A percentile compares a stretch with the other conserved stretches of the same genome.
phyloP scores from a whole-genome alignment of 2,888 invertebrate species.

The Pyrrhosoma nymphula region DNA sequence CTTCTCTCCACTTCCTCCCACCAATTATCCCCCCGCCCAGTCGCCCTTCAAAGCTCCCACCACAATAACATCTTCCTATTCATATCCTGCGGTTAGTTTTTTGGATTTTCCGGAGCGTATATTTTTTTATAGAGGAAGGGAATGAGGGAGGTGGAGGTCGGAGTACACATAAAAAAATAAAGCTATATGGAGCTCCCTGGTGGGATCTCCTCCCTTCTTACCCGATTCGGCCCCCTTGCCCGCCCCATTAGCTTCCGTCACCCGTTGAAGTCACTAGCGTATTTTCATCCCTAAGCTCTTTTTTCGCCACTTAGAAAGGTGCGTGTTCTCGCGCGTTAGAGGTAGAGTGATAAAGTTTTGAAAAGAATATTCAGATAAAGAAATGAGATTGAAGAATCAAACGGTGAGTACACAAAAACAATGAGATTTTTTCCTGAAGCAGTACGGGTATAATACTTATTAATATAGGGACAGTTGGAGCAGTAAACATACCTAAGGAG shows the following conservation, averaged over 20 bases:
- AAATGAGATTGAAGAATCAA: too few relatives aligned
- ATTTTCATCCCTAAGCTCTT: background rate
- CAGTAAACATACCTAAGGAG: too few relatives aligned
- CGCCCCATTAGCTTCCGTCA: background rate
- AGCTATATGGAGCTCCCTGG: background rate
- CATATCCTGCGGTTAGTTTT: background rate
- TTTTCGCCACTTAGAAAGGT: background rate
- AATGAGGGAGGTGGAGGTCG: background rate
- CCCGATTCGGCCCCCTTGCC: background rate
- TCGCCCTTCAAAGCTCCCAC: background rate
- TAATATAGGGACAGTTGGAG: too few relatives aligned
- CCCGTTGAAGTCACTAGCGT: background rate
- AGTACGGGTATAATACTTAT: too few relatives aligned
- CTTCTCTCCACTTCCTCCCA: conserved; percentile 25
- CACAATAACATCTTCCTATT: conserved; percentile 6
- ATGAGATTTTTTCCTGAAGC: too few relatives aligned
- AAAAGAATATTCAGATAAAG: too few relatives aligned
- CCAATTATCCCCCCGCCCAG: background rate
- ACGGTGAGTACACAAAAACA: too few relatives aligned
- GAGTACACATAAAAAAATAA: background rate
- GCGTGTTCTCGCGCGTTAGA: background rate
- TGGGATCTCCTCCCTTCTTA: background rate
- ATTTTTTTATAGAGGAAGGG: background rate
- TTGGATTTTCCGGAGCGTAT: background rate
- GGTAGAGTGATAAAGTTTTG: too few relatives aligned